Percentiles rank a stretch among this genome's conserved stretches.
Conservation (phyloP, 2,797 vertebrate species). For the Amblyraja radiata region DNA sequence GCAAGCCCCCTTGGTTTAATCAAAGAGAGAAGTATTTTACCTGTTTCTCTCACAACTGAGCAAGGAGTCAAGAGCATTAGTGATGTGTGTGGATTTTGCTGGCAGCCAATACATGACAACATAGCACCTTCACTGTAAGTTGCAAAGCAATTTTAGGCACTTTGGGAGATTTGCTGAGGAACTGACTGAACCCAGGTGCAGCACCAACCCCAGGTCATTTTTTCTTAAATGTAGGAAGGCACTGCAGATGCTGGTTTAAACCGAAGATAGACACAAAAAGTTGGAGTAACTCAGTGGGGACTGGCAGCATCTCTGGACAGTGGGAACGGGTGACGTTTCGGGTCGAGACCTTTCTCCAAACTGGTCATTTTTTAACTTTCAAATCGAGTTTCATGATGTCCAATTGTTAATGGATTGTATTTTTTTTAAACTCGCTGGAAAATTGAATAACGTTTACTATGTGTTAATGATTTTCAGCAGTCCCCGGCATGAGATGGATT, state of each 20-base stretch:
- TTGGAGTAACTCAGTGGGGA: too few relatives aligned
- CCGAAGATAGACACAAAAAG: too few relatives aligned
- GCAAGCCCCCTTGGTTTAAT: conserved; percentile 58
- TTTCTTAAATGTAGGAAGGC: too few relatives aligned
- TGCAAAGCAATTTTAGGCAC: not conserved
- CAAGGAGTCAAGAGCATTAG: conserved; percentile 17
- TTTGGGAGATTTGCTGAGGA: not conserved
- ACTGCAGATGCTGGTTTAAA: too few relatives aligned
- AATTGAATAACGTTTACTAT: not conserved
- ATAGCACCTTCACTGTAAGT: conserved; percentile 24
- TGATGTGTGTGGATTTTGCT: conserved; percentile 28
- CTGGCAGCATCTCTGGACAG: too few relatives aligned
- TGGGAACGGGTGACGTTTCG: too few relatives aligned
- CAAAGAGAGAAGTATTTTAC: conserved; percentile 63
- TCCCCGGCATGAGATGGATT: not conserved
- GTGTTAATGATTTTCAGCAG: conserved; percentile 8
- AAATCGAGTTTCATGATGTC: conserved; percentile 20
- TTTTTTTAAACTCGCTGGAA: not conserved
- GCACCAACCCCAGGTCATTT: not conserved
- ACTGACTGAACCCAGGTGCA: conserved; percentile 2
- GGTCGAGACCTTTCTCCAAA: too few relatives aligned
- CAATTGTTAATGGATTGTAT: not conserved
- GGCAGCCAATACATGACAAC: conserved; percentile 2
- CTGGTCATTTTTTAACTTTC: not conserved
- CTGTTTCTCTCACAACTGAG: conserved; percentile 52